Percentiles rank a stretch among this genome's conserved stretches.
phyloP scores from a whole-genome alignment of 2,888 invertebrate species.

The Drosophila siamana region DNA sequence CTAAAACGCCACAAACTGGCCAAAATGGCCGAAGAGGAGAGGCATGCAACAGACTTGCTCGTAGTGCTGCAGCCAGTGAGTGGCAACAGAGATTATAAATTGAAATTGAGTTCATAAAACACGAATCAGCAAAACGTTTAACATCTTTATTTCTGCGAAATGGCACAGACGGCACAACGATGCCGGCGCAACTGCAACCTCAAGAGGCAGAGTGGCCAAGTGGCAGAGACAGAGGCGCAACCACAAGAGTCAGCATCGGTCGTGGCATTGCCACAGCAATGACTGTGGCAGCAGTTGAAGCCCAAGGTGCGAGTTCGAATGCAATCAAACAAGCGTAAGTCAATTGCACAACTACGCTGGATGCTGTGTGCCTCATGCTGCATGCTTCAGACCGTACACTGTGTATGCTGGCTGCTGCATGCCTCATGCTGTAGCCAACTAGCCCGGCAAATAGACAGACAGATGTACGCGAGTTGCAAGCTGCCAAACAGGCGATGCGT shows the following conservation, averaged over 20 bases:
- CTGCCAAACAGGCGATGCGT: constrained; percentile 61
- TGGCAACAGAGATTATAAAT: constrained; percentile 83
- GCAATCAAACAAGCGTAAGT: constrained; percentile 79
- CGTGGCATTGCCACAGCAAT: constrained; percentile 36
- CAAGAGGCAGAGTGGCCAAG: constrained; percentile 10
- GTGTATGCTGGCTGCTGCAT: constrained; percentile 38
- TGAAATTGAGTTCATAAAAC: constrained; percentile 85
- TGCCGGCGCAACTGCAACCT: constrained; percentile 42
- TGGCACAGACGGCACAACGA: constrained; percentile 57
- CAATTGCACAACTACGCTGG: constrained; percentile 66
- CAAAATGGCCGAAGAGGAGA: constrained; percentile 18
- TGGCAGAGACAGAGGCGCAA: constrained; percentile 34
- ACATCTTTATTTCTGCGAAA: constrained; percentile 83
- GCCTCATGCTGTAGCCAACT: constrained; percentile 28
- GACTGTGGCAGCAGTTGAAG: constrained; percentile 43
- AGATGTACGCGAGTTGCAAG: constrained; percentile 70
- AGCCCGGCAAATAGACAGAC: constrained; percentile 66
- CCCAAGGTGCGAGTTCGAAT: constrained; percentile 78
- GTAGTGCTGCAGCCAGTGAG: constrained; percentile 62
- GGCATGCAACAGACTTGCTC: constrained; percentile 15
- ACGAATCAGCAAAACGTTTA: constrained; percentile 84
- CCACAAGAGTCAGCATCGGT: constrained; percentile 62
- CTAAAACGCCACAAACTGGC: constrained; percentile 73
- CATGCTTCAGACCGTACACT: too few species aligned
- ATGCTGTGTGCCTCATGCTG: constrained; percentile 44